phyloP scores from a whole-genome alignment of 2,113 vertebrate genomes.

The Hyaena hyaena region DNA sequence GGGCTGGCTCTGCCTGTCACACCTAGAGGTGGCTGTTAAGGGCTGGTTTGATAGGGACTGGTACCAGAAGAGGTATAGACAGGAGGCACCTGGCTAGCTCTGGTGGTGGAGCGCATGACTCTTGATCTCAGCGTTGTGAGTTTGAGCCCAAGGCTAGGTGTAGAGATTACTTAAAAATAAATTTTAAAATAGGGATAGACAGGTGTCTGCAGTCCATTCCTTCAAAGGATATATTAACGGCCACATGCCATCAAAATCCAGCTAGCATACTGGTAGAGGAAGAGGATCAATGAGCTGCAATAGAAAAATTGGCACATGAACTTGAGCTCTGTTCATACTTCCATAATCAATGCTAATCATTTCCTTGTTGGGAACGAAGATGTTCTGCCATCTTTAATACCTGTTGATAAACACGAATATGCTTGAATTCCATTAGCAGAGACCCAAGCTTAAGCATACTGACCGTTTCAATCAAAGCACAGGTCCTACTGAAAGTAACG shows the following conservation, averaged over 20 bases:
- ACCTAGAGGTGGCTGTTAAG: slow-evolving; percentile 29
- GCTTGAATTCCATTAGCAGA: neutral
- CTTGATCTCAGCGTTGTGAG: neutral
- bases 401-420: slow-evolving; percentile 42
- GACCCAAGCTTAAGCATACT: neutral
- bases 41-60: neutral
- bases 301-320: slow-evolving; percentile 18
- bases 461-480: neutral
- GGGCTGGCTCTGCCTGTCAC: neutral
- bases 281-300: neutral
- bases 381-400: neutral
- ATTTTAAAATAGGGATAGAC: neutral
- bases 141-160: neutral
- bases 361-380: slow-evolving; percentile 20
- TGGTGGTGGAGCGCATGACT: neutral
- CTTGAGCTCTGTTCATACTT: slow-evolving; percentile 23
- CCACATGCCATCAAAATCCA: neutral
- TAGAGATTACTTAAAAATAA: neutral
- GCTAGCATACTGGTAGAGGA: neutral
- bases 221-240: neutral
- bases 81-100: neutral
- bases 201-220: neutral
- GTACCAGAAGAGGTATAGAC: slow-evolving; percentile 34
- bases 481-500: neutral
- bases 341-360: neutral